These are phyloP conservation scores for Pogonognathellus flavescens DNA, from an alignment of 1,140 invertebrate genomes.

Conservation along the genomic window DNA sequence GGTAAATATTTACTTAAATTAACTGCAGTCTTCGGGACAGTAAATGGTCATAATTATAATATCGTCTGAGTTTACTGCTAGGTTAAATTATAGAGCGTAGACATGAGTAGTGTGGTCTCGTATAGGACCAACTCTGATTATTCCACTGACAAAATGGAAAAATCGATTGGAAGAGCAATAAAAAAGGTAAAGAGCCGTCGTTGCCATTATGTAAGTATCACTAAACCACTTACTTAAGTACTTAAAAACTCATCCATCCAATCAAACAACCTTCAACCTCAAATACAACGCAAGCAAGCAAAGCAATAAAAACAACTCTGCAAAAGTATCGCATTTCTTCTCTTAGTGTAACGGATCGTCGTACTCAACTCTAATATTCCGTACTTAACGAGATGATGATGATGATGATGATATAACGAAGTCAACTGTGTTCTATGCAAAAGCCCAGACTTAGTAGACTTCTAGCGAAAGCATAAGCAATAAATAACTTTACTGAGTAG, in stretches of 20 bases:
- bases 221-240: not conserved
- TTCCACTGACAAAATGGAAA: too few species aligned
- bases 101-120: too few species aligned
- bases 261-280: slow-evolving; percentile 28
- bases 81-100: too few species aligned
- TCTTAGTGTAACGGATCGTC: not conserved
- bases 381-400: slow-evolving; percentile 20
- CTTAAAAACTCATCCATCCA: slow-evolving; percentile 39
- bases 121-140: too few species aligned
- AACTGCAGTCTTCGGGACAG: too few species aligned
- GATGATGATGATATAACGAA: slow-evolving; percentile 3
- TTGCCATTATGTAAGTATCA: too few species aligned
- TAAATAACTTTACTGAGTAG: slow-evolving; percentile 48
- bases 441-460: slow-evolving; percentile 45
- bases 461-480: slow-evolving; percentile 48
- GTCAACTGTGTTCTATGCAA: slow-evolving; percentile 49
- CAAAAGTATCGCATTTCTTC: slow-evolving; percentile 28
- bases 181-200: not conserved
- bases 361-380: not conserved
- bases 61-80: too few species aligned
- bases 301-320: slow-evolving; percentile 43
- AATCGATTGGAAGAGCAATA: slow-evolving; percentile 1
- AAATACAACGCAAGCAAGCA: slow-evolving; percentile 19
- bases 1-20: too few species aligned
- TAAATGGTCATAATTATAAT: too few species aligned